A percentile compares a stretch with the other conserved stretches of the same genome.
phyloP scores from a whole-genome alignment of 2,888 invertebrate species.

The Eumerus sabulonum region DNA sequence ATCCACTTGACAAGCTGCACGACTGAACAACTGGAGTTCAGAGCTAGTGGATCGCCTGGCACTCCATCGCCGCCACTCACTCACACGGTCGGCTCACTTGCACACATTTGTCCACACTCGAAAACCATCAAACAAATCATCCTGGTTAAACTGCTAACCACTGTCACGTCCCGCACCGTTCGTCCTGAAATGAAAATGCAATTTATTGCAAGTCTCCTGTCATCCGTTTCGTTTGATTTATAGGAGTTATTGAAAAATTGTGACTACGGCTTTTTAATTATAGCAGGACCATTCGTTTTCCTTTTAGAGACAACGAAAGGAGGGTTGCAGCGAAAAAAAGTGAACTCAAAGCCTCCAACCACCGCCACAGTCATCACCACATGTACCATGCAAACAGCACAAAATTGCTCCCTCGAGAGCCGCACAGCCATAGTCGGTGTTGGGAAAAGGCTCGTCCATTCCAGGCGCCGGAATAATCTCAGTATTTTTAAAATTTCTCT shows the following conservation, averaged over 20 bases:
- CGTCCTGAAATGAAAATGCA: conserved; percentile 42
- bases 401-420: conserved; percentile 30
- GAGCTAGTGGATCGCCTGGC: too few species aligned
- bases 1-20: too few species aligned
- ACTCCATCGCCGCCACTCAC: too few species aligned
- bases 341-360: background rate
- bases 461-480: background rate
- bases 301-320: background rate
- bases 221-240: conserved; percentile 59
- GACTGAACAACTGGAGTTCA: too few species aligned
- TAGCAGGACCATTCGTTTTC: conserved; percentile 17
- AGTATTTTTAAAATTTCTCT: background rate
- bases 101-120: too few species aligned
- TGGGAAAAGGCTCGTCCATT: conserved; percentile 25
- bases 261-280: conserved; percentile 49
- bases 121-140: conserved; percentile 58
- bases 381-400: conserved; percentile 2
- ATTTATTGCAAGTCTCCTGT: conserved; percentile 57
- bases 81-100: too few species aligned
- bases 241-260: conserved; percentile 60
- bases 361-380: background rate
- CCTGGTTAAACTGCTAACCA: conserved; percentile 47
- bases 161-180: conserved; percentile 35
- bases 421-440: conserved; percentile 22
- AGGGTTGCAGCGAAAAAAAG: background rate